phyloP scores from a whole-genome alignment of 2,888 invertebrate species.

The Scrobipalpa costella region DNA sequence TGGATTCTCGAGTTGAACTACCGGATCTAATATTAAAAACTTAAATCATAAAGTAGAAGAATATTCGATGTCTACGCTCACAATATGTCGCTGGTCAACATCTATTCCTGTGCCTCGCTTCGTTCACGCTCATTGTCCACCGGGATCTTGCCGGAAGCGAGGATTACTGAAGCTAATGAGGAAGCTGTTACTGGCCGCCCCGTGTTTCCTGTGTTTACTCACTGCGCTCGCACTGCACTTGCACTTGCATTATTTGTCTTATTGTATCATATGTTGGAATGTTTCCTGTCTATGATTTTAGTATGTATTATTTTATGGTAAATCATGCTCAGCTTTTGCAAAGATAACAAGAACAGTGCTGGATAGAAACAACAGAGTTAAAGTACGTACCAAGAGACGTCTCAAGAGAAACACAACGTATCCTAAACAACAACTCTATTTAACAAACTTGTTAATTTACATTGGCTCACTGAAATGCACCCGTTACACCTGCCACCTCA shows the following conservation, averaged over 20 bases:
- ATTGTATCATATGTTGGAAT: not conserved
- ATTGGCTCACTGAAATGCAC: not conserved
- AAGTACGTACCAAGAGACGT: too few species aligned
- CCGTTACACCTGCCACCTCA: not conserved
- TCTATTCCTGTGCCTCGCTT: not conserved
- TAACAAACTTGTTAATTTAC: too few species aligned
- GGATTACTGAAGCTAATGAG: slow-evolving; percentile 73
- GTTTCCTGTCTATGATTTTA: too few species aligned
- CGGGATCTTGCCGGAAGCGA: slow-evolving; percentile 55
- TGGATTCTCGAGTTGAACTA: not conserved
- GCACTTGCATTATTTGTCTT: not conserved
- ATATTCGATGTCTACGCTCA: too few species aligned
- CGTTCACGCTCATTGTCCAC: slow-evolving; percentile 6
- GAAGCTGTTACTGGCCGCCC: slow-evolving; percentile 58
- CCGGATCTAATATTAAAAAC: not conserved
- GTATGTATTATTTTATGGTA: too few species aligned
- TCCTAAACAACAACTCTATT: too few species aligned
- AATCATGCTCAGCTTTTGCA: too few species aligned
- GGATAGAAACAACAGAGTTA: too few species aligned
- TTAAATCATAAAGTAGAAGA: not conserved
- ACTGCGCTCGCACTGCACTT: not conserved
- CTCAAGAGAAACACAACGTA: too few species aligned
- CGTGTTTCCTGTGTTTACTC: slow-evolving; percentile 28
- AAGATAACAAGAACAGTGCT: too few species aligned
- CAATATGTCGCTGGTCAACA: not conserved